phyloP scores from a whole-genome alignment of 2,797 vertebrate species.

The Schizothorax lantsangensis region DNA sequence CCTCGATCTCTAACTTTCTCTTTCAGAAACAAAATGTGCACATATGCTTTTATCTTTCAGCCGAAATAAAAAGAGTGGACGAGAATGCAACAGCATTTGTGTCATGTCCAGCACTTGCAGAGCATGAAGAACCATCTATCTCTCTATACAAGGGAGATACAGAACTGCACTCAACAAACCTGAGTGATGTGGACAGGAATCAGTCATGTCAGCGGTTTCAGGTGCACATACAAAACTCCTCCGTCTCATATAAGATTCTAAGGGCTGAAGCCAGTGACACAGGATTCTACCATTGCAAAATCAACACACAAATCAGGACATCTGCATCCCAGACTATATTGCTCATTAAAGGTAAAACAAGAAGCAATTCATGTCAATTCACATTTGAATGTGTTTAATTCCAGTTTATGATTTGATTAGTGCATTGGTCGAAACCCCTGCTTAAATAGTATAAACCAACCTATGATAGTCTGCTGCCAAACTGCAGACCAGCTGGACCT shows the following conservation, averaged over 20 bases:
- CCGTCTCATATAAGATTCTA: conserved; percentile 29
- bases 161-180: conserved; percentile 2
- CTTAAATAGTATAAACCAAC: background rate
- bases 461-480: background rate
- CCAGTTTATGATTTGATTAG: background rate
- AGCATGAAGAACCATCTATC: background rate
- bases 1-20: background rate
- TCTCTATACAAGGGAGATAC: conserved; percentile 4
- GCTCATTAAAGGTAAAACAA: conserved; percentile 52
- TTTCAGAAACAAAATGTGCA: background rate
- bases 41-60: conserved; percentile 48
- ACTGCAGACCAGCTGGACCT: too few relatives aligned
- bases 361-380: background rate
- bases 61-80: conserved; percentile 21
- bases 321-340: background rate
- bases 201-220: background rate
- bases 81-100: conserved; percentile 18
- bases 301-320: background rate
- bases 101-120: conserved; percentile 30
- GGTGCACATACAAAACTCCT: conserved; percentile 6
- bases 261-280: conserved; percentile 14
- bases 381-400: background rate
- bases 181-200: background rate
- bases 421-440: too few relatives aligned
- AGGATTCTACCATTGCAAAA: conserved; percentile 47